Evolutionary conservation across 1,140 invertebrate genomes (phyloP), one percentile per base, ranked within the genome.

Genomic region (Ptiloglossa arizonensis): DNA sequence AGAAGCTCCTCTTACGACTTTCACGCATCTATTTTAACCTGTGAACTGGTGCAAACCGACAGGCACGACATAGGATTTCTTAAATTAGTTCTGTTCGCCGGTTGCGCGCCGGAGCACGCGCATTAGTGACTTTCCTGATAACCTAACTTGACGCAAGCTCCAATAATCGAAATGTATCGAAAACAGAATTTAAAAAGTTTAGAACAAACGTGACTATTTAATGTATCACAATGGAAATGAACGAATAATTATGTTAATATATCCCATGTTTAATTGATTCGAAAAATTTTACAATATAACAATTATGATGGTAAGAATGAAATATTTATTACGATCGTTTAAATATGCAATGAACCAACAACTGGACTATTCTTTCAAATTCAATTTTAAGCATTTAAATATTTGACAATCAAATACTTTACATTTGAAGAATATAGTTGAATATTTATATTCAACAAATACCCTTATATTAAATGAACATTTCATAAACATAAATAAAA

Each of bases 21-120:
- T 91, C 90, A 88, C 90, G 87, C 87, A 85, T 89, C 91, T 92
- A 91, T 92, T 91, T 91, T 92, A 91, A 90, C 88, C 87, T 87
- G 83, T 85, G 87, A 92, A 91, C 90, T 91, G 90, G 89, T 87
- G 88, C 88, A 91, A 88, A 89, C 75, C 86, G 77, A 89, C 87
- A 84, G 85, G 81, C 86, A 89, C 86, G 87, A 85, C 87, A 88
- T 85, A 90, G 84, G 87, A 90, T 89, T 89, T 90, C 91, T 91
- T 92, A 91, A 92, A 92, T 92, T 92, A 92, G 91, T 91, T 88
- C 87, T 80, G 86, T 89, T 85, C 83, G 78, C 76, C 86, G 86
- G 87, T 87, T 85, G 82, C 75, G 67, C 66, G 50, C 22, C 71
- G 71, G 76, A 80, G 83, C 83, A 85, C n/a, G 83, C 83, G 83